These are phyloP conservation scores for Odontothrips loti DNA, from an alignment of 2,888 invertebrate genomes.

Conservation along the genomic window DNA sequence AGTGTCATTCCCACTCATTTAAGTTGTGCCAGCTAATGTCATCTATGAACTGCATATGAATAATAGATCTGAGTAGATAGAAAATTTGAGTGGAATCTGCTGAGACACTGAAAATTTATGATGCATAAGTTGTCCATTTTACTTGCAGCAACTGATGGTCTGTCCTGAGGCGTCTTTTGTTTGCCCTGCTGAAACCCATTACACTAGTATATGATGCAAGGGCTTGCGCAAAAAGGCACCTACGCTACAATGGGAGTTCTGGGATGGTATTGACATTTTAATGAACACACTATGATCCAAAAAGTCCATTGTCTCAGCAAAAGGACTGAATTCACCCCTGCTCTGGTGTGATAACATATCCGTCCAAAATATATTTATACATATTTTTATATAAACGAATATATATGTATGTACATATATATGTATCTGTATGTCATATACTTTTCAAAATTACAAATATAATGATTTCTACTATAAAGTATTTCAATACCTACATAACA, in stretches of 20 bases:
- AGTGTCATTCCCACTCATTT: slow-evolving; percentile 9
- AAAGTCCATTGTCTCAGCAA: background rate
- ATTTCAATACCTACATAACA: slow-evolving; percentile 25
- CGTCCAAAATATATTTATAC: slow-evolving; percentile 18
- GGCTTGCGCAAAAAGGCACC: no score
- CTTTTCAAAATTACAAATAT: slow-evolving; percentile 26
- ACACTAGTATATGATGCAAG: no score
- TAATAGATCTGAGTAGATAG: background rate
- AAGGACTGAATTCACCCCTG: background rate
- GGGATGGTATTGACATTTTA: no score
- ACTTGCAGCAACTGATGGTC: no score
- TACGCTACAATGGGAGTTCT: no score
- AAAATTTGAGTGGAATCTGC: slow-evolving; percentile 17
- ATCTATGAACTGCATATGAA: slow-evolving; percentile 6
- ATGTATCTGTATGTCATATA: slow-evolving; percentile 17
- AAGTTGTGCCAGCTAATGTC: background rate
- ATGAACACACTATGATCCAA: background rate
- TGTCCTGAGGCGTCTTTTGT: no score
- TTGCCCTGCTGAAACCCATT: no score
- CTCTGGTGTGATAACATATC: slow-evolving; percentile 8
- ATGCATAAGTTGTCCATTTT: no score
- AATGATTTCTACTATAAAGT: slow-evolving; percentile 27
- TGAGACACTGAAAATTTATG: background rate
- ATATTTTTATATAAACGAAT: background rate
- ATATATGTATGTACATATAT: slow-evolving; percentile 15